phyloP scores from a whole-genome alignment of 2,113 vertebrate species.

The Microcebus jonahi region DNA sequence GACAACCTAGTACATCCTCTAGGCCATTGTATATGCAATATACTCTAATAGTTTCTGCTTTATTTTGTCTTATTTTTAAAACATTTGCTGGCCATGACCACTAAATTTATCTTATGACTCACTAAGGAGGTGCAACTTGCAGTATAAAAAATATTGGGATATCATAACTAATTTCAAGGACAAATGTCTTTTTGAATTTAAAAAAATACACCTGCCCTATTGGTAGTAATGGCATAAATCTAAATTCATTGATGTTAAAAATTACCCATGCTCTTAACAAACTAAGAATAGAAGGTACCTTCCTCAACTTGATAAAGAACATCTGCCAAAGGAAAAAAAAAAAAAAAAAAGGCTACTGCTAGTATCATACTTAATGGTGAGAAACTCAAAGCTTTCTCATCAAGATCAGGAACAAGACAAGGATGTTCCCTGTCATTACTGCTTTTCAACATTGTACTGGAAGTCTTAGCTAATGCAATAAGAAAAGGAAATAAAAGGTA shows the following conservation, averaged over 20 bases:
- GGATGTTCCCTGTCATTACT: not conserved
- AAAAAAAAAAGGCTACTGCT: not conserved
- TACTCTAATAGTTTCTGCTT: not conserved
- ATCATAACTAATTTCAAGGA: constrained; percentile 12
- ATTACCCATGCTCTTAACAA: not conserved
- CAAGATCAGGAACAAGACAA: not conserved
- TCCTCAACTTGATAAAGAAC: not conserved
- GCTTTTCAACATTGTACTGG: not conserved
- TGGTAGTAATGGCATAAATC: not conserved
- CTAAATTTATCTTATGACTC: not conserved
- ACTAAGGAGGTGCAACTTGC: not conserved
- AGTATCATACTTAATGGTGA: not conserved
- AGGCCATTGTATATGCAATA: not conserved
- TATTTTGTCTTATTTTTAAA: constrained; percentile 21
- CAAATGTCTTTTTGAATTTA: not conserved
- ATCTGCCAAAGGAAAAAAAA: not conserved
- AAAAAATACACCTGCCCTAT: not conserved
- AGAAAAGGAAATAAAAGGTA: not conserved
- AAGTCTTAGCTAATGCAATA: not conserved
- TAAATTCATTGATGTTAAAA: constrained; percentile 13
- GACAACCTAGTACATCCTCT: not conserved
- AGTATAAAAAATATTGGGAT: not conserved
- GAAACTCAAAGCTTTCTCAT: not conserved
- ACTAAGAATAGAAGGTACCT: not conserved
- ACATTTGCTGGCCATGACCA: not conserved